These are phyloP conservation scores for Cariama cristata DNA, from an alignment of 2,113 vertebrate genomes.

Conservation along the genomic window DNA sequence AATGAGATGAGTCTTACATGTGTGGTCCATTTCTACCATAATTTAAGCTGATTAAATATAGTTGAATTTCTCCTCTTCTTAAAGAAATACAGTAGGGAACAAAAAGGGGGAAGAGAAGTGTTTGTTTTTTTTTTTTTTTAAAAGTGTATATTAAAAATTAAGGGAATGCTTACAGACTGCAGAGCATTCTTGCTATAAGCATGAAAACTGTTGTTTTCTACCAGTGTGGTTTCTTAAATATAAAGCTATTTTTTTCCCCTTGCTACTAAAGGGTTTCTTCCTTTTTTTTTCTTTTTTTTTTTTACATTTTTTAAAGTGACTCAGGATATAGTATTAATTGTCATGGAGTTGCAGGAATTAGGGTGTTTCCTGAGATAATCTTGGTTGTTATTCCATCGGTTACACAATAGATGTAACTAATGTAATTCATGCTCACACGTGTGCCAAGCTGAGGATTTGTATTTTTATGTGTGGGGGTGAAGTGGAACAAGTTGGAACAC, in stretches of 20 bases:
- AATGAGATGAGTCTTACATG: not conserved
- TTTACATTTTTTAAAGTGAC: not conserved
- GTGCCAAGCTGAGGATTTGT: not conserved
- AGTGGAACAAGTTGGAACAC: not conserved
- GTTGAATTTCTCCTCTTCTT: not conserved
- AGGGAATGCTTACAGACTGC: not conserved
- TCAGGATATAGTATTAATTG: not conserved
- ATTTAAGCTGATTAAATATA: not conserved
- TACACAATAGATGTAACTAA: not conserved
- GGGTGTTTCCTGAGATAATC: not conserved
- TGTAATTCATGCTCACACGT: rapidly evolving
- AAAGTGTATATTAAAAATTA: not conserved
- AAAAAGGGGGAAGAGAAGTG: not conserved
- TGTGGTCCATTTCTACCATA: not conserved
- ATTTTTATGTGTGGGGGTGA: rapidly evolving
- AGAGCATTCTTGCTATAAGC: not conserved
- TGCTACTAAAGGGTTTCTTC: not conserved
- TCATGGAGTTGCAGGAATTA: not conserved
- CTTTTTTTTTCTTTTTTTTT: not conserved
- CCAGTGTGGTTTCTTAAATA: not conserved
- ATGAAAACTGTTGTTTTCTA: not conserved
- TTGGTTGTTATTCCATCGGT: not conserved
- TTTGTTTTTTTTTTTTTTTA: too few species aligned
- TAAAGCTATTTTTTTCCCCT: not conserved
- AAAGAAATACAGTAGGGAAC: not conserved